phyloP scores from a whole-genome alignment of 2,113 vertebrate genomes.

The Cygnus buccinator region DNA sequence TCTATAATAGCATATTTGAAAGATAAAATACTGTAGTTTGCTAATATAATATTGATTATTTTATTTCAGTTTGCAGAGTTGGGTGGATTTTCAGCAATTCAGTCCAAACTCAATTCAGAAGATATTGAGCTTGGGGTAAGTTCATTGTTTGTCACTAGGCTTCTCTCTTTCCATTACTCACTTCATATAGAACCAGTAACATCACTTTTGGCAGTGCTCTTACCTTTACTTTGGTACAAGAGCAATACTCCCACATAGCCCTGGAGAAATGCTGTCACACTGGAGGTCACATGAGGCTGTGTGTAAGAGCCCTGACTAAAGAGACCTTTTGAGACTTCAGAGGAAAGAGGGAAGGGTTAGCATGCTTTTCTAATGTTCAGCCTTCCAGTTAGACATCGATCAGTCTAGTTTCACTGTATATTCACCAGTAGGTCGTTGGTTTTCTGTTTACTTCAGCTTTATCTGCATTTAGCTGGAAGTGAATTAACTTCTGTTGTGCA shows the following conservation, averaged over 20 bases:
- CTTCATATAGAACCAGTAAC: neutral
- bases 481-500: neutral
- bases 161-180: neutral
- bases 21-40: neutral
- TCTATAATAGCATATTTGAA: neutral
- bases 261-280: neutral
- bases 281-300: neutral
- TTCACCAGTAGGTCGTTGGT: neutral
- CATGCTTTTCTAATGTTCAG: neutral
- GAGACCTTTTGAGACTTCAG: neutral
- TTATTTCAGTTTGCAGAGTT: slow-evolving; percentile 92
- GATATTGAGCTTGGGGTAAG: slow-evolving; percentile 97
- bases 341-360: neutral
- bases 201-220: neutral
- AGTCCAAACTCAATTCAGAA: slow-evolving; percentile 91
- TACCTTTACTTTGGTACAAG: neutral
- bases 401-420: neutral
- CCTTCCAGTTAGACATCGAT: neutral
- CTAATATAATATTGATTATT: neutral
- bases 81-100: slow-evolving; percentile 96
- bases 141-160: neutral
- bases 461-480: neutral
- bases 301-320: neutral
- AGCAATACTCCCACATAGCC: neutral
- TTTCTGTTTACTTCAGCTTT: neutral